phyloP scores from a whole-genome alignment of 30 jellyfish, hydroid and myxozoan species.

The Clytia hemisphaerica region DNA sequence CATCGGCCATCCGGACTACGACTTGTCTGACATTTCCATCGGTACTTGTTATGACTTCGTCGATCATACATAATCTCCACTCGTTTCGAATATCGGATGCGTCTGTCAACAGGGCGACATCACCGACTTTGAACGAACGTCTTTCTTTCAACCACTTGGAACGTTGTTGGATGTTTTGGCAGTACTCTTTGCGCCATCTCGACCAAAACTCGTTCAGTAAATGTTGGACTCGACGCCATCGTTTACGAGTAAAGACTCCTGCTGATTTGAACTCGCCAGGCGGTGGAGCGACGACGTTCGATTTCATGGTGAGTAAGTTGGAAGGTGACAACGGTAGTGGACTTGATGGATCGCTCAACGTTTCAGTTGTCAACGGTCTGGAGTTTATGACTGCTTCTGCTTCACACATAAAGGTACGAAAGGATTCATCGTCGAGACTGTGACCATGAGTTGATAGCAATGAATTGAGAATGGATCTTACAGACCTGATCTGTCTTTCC shows the following conservation, averaged over 20 bases:
- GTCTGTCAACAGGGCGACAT: neutral
- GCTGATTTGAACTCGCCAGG: constrained; percentile 1
- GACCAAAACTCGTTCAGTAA: constrained; percentile 5
- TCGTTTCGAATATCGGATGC: too few relatives aligned
- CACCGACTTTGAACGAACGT: constrained; percentile 10
- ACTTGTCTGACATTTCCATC: too few relatives aligned
- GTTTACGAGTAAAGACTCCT: neutral
- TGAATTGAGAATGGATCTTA: neutral
- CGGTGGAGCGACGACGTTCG: constrained; percentile 12
- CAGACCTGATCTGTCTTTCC: constrained; percentile 16
- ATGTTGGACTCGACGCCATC: constrained; percentile 19
- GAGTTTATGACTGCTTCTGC: too few relatives aligned
- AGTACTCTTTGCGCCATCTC: constrained; percentile 3
- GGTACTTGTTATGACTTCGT: too few relatives aligned
- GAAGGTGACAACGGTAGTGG: constrained; percentile 13
- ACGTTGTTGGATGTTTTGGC: neutral
- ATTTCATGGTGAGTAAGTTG: constrained; percentile 6
- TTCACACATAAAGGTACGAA: neutral
- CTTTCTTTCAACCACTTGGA: neutral
- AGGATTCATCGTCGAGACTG: neutral
- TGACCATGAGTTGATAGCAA: neutral
- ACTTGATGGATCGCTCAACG: too few relatives aligned
- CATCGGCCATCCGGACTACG: too few relatives aligned
- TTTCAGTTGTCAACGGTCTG: too few relatives aligned
- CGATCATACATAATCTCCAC: too few relatives aligned